phyloP scores from a whole-genome alignment of 2,113 vertebrate genomes.

The Notarius quadriscutis region DNA sequence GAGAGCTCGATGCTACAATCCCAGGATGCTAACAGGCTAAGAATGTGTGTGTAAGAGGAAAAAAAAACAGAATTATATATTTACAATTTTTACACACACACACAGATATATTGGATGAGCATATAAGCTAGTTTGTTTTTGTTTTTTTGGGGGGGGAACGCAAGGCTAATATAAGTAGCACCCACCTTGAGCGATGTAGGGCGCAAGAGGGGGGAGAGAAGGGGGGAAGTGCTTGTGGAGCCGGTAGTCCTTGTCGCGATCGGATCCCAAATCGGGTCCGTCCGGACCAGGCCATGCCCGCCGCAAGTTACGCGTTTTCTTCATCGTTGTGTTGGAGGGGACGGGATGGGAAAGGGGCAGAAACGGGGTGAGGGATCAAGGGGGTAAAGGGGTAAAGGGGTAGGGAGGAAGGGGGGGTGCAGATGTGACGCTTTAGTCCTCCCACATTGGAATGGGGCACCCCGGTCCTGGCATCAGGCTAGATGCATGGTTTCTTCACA shows the following conservation, averaged over 20 bases:
- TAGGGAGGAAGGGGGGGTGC: conserved; percentile 64
- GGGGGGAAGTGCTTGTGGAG: conserved; percentile 96
- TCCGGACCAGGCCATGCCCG: conserved; percentile 97
- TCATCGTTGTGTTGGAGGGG: conserved; percentile 79
- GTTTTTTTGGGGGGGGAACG: not conserved
- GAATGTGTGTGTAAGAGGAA: not conserved
- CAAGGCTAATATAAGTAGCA: conserved; percentile 53
- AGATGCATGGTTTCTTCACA: conserved; percentile 72
- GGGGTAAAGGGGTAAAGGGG: conserved; percentile 21
- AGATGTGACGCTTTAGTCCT: conserved; percentile 80
- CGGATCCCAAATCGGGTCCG: conserved; percentile 90
- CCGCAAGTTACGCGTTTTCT: conserved; percentile 95
- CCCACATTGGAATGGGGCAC: conserved; percentile 77
- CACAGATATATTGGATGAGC: not conserved
- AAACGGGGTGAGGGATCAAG: conserved; percentile 41
- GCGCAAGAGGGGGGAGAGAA: conserved; percentile 78
- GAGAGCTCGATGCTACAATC: not conserved
- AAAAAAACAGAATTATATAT: not conserved
- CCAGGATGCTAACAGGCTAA: conserved; percentile 8
- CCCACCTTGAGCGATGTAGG: conserved; percentile 97
- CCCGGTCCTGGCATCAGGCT: conserved; percentile 76
- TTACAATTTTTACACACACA: not conserved
- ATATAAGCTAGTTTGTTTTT: not conserved
- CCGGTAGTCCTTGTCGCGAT: conserved; percentile 98
- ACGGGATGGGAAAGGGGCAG: conserved; percentile 44